Evolutionary conservation across 2,888 invertebrate genomes (phyloP).

Genomic region (Timema podura): DNA sequence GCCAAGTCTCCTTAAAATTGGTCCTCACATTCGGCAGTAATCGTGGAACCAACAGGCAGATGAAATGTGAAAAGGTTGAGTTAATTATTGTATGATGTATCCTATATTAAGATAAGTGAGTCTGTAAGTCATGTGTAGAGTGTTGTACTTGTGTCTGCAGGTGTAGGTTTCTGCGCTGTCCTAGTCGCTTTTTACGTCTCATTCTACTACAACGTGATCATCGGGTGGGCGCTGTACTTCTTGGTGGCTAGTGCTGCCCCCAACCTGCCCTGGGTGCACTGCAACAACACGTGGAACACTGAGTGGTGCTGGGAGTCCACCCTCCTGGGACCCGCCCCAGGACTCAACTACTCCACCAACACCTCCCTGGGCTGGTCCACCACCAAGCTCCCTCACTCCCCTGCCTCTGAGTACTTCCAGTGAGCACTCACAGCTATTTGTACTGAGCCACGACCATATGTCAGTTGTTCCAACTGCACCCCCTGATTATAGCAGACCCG

Average conservation of each 20-base stretch:
- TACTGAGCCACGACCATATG: neutral
- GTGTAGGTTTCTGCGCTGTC: constrained; percentile 75
- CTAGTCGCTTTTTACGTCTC: constrained; percentile 76
- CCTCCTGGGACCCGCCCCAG: constrained; percentile 35
- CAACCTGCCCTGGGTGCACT: constrained; percentile 75
- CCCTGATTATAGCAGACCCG: neutral
- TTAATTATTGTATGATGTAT: too few relatives aligned
- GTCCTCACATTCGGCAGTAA: too few relatives aligned
- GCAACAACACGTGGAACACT: constrained; percentile 79
- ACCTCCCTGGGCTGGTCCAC: constrained; percentile 25
- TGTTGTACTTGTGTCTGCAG: constrained; percentile 43
- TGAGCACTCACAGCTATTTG: too few relatives aligned
- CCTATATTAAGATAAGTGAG: too few relatives aligned
- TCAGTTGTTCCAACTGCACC: too few relatives aligned
- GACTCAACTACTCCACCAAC: constrained; percentile 42
- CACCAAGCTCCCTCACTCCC: constrained; percentile 49
- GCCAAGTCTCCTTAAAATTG: too few relatives aligned
- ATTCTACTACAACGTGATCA: constrained; percentile 81
- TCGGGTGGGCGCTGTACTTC: constrained; percentile 81
- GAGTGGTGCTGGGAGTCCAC: constrained; percentile 60
- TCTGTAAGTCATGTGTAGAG: too few relatives aligned
- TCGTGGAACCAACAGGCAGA: too few relatives aligned
- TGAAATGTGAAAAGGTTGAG: too few relatives aligned
- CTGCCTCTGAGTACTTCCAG: constrained; percentile 77
- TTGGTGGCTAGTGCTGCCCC: constrained; percentile 64